Evolutionary conservation across 2,113 vertebrate species (phyloP).

Genomic region (Plectropomus leopardus): DNA sequence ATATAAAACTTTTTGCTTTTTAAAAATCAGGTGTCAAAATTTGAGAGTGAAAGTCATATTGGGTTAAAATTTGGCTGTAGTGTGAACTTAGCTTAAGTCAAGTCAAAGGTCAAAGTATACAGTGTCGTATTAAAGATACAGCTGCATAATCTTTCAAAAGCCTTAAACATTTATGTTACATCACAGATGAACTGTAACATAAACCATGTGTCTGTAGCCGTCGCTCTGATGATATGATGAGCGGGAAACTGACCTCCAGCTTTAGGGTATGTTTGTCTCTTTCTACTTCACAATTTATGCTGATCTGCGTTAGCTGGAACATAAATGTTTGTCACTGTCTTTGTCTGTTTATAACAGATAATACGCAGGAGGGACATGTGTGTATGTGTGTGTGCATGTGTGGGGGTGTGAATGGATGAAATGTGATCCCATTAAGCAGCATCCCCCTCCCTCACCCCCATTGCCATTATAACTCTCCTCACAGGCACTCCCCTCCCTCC

Average conservation of each 20-base stretch:
- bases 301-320: constrained; percentile 34
- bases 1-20: background rate
- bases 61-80: background rate
- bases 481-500: constrained; percentile 22
- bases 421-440: constrained; percentile 61
- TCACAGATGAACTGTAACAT: constrained; percentile 13
- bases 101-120: background rate
- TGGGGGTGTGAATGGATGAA: constrained; percentile 39
- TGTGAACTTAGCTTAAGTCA: background rate
- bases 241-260: constrained; percentile 11
- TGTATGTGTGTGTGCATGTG: constrained; percentile 20
- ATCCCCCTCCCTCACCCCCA: background rate
- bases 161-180: background rate
- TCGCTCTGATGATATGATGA: constrained; percentile 7
- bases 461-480: constrained; percentile 56
- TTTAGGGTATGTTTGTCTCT: constrained; percentile 44
- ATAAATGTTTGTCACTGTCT: constrained; percentile 44
- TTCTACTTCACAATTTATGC: constrained; percentile 40
- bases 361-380: constrained; percentile 18
- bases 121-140: background rate
- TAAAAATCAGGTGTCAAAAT: background rate
- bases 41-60: background rate
- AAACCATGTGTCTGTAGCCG: constrained; percentile 29
- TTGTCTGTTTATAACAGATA: constrained; percentile 48
- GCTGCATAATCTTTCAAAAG: background rate